Evolutionary conservation across 2,113 vertebrate species (phyloP), one percentile per base, ranked within the genome.

Genomic region (Hydrochoerus hydrochaeris): DNA sequence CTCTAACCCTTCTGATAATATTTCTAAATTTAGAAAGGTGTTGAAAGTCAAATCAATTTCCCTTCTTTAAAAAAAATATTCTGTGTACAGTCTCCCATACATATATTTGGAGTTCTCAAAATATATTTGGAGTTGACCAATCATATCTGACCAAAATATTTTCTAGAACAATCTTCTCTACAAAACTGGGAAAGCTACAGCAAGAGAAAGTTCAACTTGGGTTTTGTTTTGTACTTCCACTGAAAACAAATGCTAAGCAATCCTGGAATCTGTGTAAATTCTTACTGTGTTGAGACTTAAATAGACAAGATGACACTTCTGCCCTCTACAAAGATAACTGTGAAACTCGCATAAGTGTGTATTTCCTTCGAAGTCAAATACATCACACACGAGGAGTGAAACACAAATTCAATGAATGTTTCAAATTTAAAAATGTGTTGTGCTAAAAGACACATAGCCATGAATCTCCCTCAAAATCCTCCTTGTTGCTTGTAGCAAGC

Each of bases 61-160:
- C 75, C 83, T 97, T 97, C 95, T 96, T 97, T 97, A 97, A 95
- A 85, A 85, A 75, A 52, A 41, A 49, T 30, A 4, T 46, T 89
- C 81, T 63, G 41, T 11, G 2, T 49, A 14, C 32, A 22, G n/a
- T 38, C 19, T 86, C 41, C 57, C 22, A 28, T 4, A 28, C 62
- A 82, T 57, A 13, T 35, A 35, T 85, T 9, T 67, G 26, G 90
- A 11, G 54, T 80, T 4, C 26, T 65, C 58, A 62, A 24, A 92
- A 63, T 46, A 46, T 46, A 46, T 46, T 46, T 46, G 46, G 46
- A 46, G 44, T 7, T 11, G 2, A 8, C n/a, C 44, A 49, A 52
- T 77, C 41, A n/a, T 30, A 19, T 77, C 22, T 13, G 13, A 65
- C 44, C 13, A 10, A 69, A 52, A 54, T 10, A 19, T 0, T 52